phyloP scores from a whole-genome alignment of 1,140 invertebrate genomes.

The Leptonema lineaticorne region DNA sequence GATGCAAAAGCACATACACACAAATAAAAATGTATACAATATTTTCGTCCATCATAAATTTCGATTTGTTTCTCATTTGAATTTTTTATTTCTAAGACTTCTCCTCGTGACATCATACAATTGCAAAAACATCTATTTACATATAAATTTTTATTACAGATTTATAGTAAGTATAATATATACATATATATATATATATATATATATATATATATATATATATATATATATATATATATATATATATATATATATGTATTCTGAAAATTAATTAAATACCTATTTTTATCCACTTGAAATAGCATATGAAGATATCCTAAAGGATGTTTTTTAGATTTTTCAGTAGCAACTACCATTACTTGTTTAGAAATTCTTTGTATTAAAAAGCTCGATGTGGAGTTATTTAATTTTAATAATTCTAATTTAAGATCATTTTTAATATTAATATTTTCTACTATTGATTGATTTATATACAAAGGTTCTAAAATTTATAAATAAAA shows the following conservation, averaged over 20 bases:
- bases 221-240: background rate
- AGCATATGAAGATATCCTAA: slow-evolving; percentile 75
- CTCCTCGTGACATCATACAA: slow-evolving; percentile 3
- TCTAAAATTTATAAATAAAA: slow-evolving; percentile 30
- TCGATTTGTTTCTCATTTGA: background rate
- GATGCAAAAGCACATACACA: slow-evolving; percentile 79
- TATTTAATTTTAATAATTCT: slow-evolving; percentile 64
- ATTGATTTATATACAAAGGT: slow-evolving; percentile 65
- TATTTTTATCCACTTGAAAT: slow-evolving; percentile 61
- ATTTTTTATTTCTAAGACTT: slow-evolving; percentile 24
- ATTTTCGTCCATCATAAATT: slow-evolving; percentile 19
- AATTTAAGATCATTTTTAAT: slow-evolving; percentile 67
- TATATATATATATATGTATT: background rate
- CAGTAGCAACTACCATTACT: slow-evolving; percentile 77
- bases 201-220: too few relatives aligned
- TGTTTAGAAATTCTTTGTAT: slow-evolving; percentile 77
- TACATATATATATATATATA: too few relatives aligned
- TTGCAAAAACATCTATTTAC: slow-evolving; percentile 27
- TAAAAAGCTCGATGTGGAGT: slow-evolving; percentile 62
- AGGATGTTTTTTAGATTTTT: slow-evolving; percentile 67
- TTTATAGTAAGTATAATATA: too few relatives aligned
- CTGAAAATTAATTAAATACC: slow-evolving; percentile 40
- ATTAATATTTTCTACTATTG: slow-evolving; percentile 65
- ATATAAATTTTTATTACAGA: too few relatives aligned
- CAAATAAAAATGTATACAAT: slow-evolving; percentile 69